These are phyloP conservation scores for Epizoanthus ramosus DNA, from an alignment of 92 coral and sea anemone species.

Conservation along the genomic window DNA sequence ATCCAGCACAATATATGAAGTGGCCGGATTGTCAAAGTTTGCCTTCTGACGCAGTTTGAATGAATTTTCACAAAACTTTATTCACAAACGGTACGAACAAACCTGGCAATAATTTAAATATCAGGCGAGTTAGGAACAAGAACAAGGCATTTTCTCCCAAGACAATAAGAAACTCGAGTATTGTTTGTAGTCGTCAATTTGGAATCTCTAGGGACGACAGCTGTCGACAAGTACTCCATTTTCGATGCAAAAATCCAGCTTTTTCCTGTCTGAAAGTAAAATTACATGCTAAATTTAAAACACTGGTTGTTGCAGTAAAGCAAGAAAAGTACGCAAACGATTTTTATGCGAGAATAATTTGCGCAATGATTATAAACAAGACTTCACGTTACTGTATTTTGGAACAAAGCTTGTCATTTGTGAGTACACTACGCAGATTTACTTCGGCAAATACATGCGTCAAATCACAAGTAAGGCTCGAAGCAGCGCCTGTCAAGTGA, in stretches of 20 bases:
- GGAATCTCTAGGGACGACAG: slow-evolving; percentile 41
- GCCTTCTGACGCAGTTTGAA: neutral
- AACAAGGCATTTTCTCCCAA: neutral
- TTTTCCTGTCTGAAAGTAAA: slow-evolving; percentile 16
- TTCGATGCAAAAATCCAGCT: slow-evolving; percentile 13
- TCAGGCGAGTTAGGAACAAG: neutral
- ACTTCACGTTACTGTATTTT: no score
- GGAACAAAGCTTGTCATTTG: no score
- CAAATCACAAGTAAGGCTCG: neutral
- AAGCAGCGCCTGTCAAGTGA: slow-evolving; percentile 67
- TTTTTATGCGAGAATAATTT: neutral
- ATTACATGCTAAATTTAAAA: neutral
- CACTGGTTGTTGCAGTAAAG: neutral
- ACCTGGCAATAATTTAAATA: neutral
- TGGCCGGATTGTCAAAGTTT: neutral
- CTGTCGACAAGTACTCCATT: slow-evolving; percentile 35
- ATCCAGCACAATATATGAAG: neutral
- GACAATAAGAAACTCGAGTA: slow-evolving; percentile 38
- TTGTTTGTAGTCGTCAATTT: slow-evolving; percentile 26
- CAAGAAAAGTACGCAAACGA: neutral
- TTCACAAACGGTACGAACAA: neutral
- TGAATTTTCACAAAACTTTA: neutral
- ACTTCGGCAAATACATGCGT: slow-evolving; percentile 1
- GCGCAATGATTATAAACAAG: neutral
- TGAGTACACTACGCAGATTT: neutral